Evolutionary conservation across 2,888 invertebrate genomes (phyloP), one percentile per base, ranked within the genome.

Genomic region (Apamea sordens): DNA sequence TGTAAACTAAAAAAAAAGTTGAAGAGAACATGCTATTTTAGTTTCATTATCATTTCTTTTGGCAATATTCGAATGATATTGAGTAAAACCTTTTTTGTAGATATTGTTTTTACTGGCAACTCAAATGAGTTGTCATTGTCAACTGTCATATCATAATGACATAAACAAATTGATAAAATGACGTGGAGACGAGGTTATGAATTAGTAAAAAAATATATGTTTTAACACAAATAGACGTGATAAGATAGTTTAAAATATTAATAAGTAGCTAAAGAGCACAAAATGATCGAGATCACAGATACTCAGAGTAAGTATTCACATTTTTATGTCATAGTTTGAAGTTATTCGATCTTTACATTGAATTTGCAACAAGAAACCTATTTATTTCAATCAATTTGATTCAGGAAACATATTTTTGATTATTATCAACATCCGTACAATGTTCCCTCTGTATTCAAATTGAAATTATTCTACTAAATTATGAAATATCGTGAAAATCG

Each of bases 281-380:
- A 94, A 92, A 98, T 98, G 98, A 98, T 98, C 93, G 98, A 98
- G 95, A 98, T 98, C 92, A 98, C 98, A 86, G 98, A 98, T 92
- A 97, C 98, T 50, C 98, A 98, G 96, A 98, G 98, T 98, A 96
- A 97, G 98, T 97, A 90, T 77, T 89, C 72, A 15, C 63, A 56
- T 36, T 77, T 83, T 68, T 84, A 81, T 75, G 79, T 85, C 76
- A 77, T 53, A 59, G 28, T 69, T 71, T 1, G 10, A 18, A 64
- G 36, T 36, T 67, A 41, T 44, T 24, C 3, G 59, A 65, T 7
- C 36, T 70, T 36, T 65, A 28, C 7, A 21, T n/a, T 68, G 0
- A 53, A 32, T 67, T 64, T 65, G 32, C 32, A 68, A 71, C 73
- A 74, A 75, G 73, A 47, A 76, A 61, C 56, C 5, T 64, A 70